Evolutionary conservation across 2,888 invertebrate genomes (phyloP), one percentile per base, ranked within the genome.

Genomic region (Lochmaea crataegi): DNA sequence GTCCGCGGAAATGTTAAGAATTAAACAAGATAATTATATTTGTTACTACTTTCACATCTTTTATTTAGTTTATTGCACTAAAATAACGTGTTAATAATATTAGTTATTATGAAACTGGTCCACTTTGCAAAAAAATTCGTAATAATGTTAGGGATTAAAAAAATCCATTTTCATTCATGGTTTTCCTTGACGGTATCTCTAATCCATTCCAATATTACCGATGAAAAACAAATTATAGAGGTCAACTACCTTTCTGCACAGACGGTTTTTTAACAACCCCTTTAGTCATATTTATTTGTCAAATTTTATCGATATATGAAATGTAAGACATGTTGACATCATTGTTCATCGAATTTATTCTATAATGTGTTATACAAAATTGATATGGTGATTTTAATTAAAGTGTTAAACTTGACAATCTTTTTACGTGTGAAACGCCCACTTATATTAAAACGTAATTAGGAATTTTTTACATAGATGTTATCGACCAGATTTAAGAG

Each of bases 401-500:
- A 61, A 42, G 41, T 61, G 12, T 10, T 12, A 12, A 26, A 61
- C 32, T 9, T 61, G 45, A 56, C 18, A 60, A 41, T 58, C 26
- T 56, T 42, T 45, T 45, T 45, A 64, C 60, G 53, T 51, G 68
- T 65, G 58, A 65, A 51, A 42, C 71, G 53, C 65, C 74, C 71
- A 58, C 71, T 42, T 64, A 42, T 60, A 68, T 68, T 71, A 64
- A 69, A 70, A 70, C 64, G 68, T 72, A 68, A 76, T 76, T 76
- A 70, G 69, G 51, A 53, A 65, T 67, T 75, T 74, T 74, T 73
- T 75, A 74, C 65, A 65, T 65, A 76, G 75, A 74, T 76, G 73
- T 65, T 80, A 80, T 80, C 80, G 80, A 80, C 71, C 79, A 74
- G 76, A 65, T 60, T 63, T 65, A 65, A 45, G 53, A 66, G 71